Base-by-base conservation (phyloP, 2,888 invertebrate genomes). In the Oxytorus armatus region DNA sequence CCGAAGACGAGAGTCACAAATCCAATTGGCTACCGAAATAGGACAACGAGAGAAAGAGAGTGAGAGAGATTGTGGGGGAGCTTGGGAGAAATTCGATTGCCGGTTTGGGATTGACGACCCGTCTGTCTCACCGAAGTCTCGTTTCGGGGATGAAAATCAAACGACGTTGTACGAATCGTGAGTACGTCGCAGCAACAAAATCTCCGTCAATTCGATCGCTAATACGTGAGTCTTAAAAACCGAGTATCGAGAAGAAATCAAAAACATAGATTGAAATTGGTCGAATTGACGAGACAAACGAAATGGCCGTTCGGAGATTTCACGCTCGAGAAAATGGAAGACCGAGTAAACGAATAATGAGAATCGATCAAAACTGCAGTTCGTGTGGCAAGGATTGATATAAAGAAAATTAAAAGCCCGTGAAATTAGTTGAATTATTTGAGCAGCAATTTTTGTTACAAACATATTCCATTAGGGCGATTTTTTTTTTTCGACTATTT, bases 1-100 rank as follows among this genome's bases (percentile, higher is more conserved):
- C 29, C 29, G 44, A 61, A 59, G 69, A 66, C 36, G 51, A 59
- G 66, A 66, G 59, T 79, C 61, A 47, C 59, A 53, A 79, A 79
- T 66, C 25, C 59, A 66, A 79, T 79, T 76, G 66, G 59, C 70
- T 16, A 57, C 36, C 18, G 65, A 44, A 51, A 59, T 29, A 59
- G 68, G 11, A 66, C 25, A 44, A 66, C 23, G 10, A 33, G 39
- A 53, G 25, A n/a, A 3, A 39, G 53, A 44, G 3, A 33, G 29
- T 21, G n/a, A 36, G 57, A 29, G 51, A 61, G 59, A 39, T 11
- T 11, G 14, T n/a, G 11, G 25, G 39, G 57, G 59, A 72, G 68
- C 55, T 69, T 55, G 21, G 36, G 39, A 68, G 53, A 76, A 76
- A 80, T 80, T 76, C 79, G 72, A 80, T 77, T 73, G 76, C 76